Evolutionary conservation across 1,140 invertebrate genomes (phyloP), one percentile per base, ranked within the genome.

Genomic region (Drosophila pectinifera): DNA sequence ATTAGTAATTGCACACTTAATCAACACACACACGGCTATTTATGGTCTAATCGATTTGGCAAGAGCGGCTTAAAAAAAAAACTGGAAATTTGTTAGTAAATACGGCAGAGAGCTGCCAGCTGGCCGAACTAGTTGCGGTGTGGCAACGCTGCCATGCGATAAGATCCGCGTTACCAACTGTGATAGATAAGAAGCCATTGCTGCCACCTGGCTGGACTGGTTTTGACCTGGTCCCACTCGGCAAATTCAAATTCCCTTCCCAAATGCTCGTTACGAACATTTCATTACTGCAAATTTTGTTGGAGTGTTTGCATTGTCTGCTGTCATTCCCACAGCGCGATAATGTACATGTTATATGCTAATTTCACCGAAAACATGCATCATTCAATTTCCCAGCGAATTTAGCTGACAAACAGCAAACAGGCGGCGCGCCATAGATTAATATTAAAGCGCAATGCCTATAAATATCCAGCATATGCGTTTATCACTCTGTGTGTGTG

Each of bases 371-470:
- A 41, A 48, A 73, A 54, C 59, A 54, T 45, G 65, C 78, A 86
- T 64, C 74, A 67, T 64, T 86, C 58, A 69, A 72, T 68, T 69
- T 76, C 56, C 39, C 56, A 62, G 69, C 64, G 62, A 88, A 78
- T 75, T 76, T 78, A 68, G 64, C 58, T 49, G 24, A 63, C 61
- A 73, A 83, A 88, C 83, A 86, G 63, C 42, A 79, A 83, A 88
- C 39, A 61, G 83, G 83, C 76, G 78, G 31, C 49, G 58, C 49
- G 41, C 38, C 28, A 76, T 82, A 83, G 70, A 86, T 86, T 79
- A 79, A 79, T 65, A 76, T 67, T 53, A 54, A 58, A 58, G 61
- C 38, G 51, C 34, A 54, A 31, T 13, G 18, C 26, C 34, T 48
- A 64, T 68, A 43, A 49, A 43, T 54, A 70, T 62, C 22, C 41